Evolutionary conservation across 2,888 invertebrate genomes (phyloP).

Genomic region (Nephrocerus scutellatus): DNA sequence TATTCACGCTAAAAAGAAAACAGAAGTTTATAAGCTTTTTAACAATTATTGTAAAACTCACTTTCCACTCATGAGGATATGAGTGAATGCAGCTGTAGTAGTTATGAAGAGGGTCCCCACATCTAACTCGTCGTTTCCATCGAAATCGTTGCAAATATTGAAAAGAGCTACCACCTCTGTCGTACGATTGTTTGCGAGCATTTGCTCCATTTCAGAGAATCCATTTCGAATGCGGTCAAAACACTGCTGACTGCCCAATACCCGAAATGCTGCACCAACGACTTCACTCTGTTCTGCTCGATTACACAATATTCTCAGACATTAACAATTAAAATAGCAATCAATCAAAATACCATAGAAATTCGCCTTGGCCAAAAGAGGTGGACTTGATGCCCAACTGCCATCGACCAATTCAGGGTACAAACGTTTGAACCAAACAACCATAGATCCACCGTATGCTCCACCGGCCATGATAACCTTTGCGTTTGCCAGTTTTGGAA

Average conservation of each 20-base stretch:
- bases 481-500: constrained; percentile 29
- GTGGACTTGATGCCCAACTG: constrained; percentile 54
- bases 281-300: constrained; percentile 25
- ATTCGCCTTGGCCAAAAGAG: constrained; percentile 53
- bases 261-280: constrained; percentile 19
- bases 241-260: constrained; percentile 20
- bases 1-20: no score
- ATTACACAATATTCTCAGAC: no score
- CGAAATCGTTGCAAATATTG: constrained; percentile 20
- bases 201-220: constrained; percentile 15
- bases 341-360: constrained; percentile 47
- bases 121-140: constrained; percentile 14
- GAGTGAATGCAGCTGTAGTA: constrained; percentile 20
- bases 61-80: no score
- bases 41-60: no score
- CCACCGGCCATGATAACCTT: constrained; percentile 51
- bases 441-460: constrained; percentile 57
- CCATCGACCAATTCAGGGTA: constrained; percentile 54
- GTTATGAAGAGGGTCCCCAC: constrained; percentile 20
- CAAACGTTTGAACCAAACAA: constrained; percentile 53
- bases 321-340: no score
- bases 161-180: constrained; percentile 9
- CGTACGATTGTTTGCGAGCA: constrained; percentile 7
- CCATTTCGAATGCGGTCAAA: constrained; percentile 18
- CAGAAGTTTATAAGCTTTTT: no score